These are phyloP conservation scores for Salvelinus alpinus DNA, from an alignment of 2,113 vertebrate genomes.

Conservation along the genomic window DNA sequence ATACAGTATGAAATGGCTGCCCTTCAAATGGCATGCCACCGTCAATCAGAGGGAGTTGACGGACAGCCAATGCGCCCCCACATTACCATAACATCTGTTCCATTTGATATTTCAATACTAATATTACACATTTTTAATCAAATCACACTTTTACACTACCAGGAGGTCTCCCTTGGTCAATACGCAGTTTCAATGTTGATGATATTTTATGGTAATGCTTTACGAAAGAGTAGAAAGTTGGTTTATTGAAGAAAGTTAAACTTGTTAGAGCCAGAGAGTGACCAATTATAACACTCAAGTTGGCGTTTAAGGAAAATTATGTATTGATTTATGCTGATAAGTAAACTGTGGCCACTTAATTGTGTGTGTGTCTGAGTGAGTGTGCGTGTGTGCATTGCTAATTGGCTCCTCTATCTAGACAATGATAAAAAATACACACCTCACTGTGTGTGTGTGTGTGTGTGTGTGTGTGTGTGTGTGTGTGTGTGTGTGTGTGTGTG, in stretches of 20 bases:
- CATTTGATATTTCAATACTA: slow-evolving; percentile 31
- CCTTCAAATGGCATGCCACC: slow-evolving; percentile 27
- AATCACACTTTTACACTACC: slow-evolving; percentile 31
- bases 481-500: not conserved
- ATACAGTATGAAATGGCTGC: slow-evolving; percentile 14
- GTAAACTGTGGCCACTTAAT: not conserved
- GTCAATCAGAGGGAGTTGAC: slow-evolving; percentile 51
- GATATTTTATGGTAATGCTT: slow-evolving; percentile 28
- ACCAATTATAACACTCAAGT: slow-evolving; percentile 36
- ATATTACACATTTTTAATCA: slow-evolving; percentile 38
- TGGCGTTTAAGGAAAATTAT: not conserved
- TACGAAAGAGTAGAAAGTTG: not conserved
- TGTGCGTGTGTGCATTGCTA: slow-evolving; percentile 43
- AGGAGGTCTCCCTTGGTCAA: slow-evolving; percentile 27
- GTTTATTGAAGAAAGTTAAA: slow-evolving; percentile 5
- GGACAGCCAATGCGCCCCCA: not conserved
- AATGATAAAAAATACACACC: slow-evolving; percentile 52
- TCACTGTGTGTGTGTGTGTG: slow-evolving; percentile 5
- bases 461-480: too few relatives aligned
- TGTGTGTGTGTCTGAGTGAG: not conserved
- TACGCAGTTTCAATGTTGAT: slow-evolving; percentile 17
- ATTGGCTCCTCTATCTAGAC: slow-evolving; percentile 63
- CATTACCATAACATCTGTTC: slow-evolving; percentile 68
- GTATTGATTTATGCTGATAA: not conserved
- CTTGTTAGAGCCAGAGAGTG: slow-evolving; percentile 13